Evolutionary conservation across 2,797 vertebrate species (phyloP).

Genomic region (Prunella strophiata): DNA sequence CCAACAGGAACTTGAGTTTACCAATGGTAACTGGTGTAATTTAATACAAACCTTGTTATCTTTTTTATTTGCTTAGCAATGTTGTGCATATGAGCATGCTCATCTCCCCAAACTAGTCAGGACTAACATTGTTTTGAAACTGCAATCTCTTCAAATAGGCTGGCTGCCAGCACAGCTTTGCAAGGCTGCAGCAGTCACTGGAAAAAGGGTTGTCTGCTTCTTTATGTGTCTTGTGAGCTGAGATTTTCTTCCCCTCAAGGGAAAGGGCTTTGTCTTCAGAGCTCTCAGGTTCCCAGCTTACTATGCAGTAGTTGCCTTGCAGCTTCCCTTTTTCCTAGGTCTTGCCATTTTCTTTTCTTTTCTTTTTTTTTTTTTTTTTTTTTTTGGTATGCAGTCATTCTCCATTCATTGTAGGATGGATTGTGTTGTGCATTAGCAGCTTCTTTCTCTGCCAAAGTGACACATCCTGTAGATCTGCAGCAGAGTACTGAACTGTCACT

Average conservation of each 20-base stretch:
- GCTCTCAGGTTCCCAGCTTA: conserved; percentile 34
- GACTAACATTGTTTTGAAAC: conserved; percentile 53
- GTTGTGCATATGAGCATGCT: not conserved
- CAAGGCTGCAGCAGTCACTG: conserved; percentile 12
- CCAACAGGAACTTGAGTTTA: conserved; percentile 19
- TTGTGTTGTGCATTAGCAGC: conserved; percentile 46
- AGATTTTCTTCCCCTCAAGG: conserved; percentile 30
- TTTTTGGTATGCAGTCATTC: not conserved
- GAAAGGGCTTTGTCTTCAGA: conserved; percentile 40
- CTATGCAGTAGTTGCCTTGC: conserved; percentile 5
- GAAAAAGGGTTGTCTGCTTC: not conserved
- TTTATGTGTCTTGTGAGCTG: not conserved
- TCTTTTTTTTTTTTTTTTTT: not conserved
- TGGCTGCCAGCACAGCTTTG: conserved; percentile 28
- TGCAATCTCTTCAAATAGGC: conserved; percentile 43
- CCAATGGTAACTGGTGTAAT: not conserved
- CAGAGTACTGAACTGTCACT: conserved; percentile 58
- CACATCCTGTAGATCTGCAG: conserved; percentile 67
- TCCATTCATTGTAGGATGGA: conserved; percentile 49
- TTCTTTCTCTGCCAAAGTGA: conserved; percentile 62
- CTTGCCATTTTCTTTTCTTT: not conserved
- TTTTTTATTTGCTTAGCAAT: conserved; percentile 16
- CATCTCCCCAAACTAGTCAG: not conserved
- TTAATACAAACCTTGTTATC: conserved; percentile 28
- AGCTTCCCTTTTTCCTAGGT: not conserved